A percentile compares a stretch with the other conserved stretches of the same genome.
These are phyloP conservation scores for Hassar affinis DNA, from an alignment of 2,113 vertebrate genomes.

Conservation along the genomic window DNA sequence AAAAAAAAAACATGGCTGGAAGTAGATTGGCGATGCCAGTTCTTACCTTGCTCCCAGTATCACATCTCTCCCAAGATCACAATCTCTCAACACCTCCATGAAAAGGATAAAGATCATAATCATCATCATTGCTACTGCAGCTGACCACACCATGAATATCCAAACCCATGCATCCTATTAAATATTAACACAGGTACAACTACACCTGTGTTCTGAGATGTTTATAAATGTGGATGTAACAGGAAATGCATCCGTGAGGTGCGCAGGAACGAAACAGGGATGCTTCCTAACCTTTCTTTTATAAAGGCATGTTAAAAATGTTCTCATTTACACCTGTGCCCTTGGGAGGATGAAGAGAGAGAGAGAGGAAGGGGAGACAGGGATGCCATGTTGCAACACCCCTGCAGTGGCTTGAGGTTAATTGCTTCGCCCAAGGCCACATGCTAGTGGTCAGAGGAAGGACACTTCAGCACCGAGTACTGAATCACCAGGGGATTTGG, in stretches of 20 bases:
- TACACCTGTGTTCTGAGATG: neutral
- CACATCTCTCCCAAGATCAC: neutral
- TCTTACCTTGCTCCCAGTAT: neutral
- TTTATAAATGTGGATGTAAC: neutral
- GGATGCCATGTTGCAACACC: constrained; percentile 38
- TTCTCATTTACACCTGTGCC: constrained; percentile 12
- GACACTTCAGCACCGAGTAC: constrained; percentile 24
- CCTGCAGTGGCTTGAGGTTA: constrained; percentile 40
- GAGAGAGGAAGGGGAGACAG: neutral
- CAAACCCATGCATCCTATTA: neutral
- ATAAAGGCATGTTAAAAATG: constrained; percentile 15
- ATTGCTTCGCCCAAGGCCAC: constrained; percentile 36
- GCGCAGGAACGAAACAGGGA: neutral
- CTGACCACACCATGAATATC: neutral
- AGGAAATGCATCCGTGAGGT: neutral
- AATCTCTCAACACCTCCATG: neutral
- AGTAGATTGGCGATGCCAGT: neutral
- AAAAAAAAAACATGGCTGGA: neutral
- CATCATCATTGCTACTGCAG: neutral
- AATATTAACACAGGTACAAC: no score
- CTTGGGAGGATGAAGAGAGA: constrained; percentile 10
- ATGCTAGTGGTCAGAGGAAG: constrained; percentile 38
- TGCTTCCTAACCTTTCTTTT: neutral
- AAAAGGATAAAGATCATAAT: neutral
- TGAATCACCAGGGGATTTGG: constrained; percentile 16